Percentiles rank a stretch among this genome's conserved stretches.
Evolutionary conservation across 1,140 invertebrate genomes (phyloP).

Genomic region (Lordiphosa clarofinis): DNA sequence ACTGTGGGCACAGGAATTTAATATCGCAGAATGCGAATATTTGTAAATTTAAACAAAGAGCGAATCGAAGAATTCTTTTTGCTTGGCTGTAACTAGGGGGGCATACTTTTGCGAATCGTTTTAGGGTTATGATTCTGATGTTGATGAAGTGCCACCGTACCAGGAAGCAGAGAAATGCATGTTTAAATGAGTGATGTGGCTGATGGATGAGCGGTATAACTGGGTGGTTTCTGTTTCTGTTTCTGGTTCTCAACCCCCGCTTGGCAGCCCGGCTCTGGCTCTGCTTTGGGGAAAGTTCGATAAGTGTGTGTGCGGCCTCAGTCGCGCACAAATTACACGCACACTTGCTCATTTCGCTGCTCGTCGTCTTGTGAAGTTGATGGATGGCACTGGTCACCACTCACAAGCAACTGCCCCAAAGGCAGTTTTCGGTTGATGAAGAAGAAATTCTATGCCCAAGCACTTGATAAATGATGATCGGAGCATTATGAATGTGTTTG

Average conservation of each 20-base stretch:
- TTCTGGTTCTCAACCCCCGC: background rate
- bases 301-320: conserved; percentile 36
- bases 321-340: conserved; percentile 37
- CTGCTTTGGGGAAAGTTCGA: conserved; percentile 14
- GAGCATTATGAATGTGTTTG: background rate
- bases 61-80: too few relatives aligned
- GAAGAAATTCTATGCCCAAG: too few relatives aligned
- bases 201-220: conserved; percentile 33
- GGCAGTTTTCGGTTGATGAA: too few relatives aligned
- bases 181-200: conserved; percentile 37
- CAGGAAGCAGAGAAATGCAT: conserved; percentile 30
- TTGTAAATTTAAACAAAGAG: too few relatives aligned
- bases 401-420: conserved; percentile 2
- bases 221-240: background rate
- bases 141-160: conserved; percentile 35
- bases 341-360: conserved; percentile 31
- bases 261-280: conserved; percentile 1
- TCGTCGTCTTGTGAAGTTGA: conserved; percentile 36
- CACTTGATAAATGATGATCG: too few relatives aligned
- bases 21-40: too few relatives aligned
- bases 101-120: too few relatives aligned
- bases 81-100: too few relatives aligned
- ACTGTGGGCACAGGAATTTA: background rate
- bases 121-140: conserved; percentile 41
- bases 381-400: conserved; percentile 41